Evolutionary conservation across 2,888 invertebrate genomes (phyloP), one percentile per base, ranked within the genome.

Genomic region (Acheta domesticus): DNA sequence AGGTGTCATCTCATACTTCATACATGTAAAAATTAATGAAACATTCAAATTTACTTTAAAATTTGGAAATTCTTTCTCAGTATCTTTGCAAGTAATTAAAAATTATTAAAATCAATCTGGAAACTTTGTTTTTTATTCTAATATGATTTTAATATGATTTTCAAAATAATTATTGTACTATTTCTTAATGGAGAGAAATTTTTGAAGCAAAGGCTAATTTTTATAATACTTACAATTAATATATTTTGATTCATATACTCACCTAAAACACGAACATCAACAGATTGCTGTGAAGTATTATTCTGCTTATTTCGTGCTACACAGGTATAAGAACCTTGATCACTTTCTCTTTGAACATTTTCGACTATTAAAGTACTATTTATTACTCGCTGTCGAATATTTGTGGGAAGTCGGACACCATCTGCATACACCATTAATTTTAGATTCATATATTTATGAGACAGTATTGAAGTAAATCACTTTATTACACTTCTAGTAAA

Each of bases 281-380:
- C 87, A 48, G 87, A 85, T 80, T 88, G 85, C 62, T 86, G 86
- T 36, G 88, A 86, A 48, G 87, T 86, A 80, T 86, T 85, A 79
- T 88, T 89, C 82, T 88, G 88, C 79, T 88, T 87, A 85, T 89
- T 89, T 78, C 86, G 86, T 2, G 90, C 90, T 2, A 87, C 86
- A 84, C 91, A 91, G 73, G 87, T 88, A 85, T 90, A 90, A 79
- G 86, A 86, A 74, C 90, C 90, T 82, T 89, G 88, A 84, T 90
- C 90, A 74, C 87, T 86, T 74, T 85, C 86, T 74, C 88, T 87
- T 83, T 89, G 89, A 77, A 90, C 88, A 79, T 87, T 88, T 80
- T 88, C 87, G 80, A 91, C 88, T 81, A 87, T 86, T 76, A 91
- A 85, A n/a, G 88, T 88, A 49, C 90, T 90, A 83, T 89, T 89